These are phyloP conservation scores for Papilio gigon DNA, from an alignment of 2,888 invertebrate genomes.

Conservation along the genomic window DNA sequence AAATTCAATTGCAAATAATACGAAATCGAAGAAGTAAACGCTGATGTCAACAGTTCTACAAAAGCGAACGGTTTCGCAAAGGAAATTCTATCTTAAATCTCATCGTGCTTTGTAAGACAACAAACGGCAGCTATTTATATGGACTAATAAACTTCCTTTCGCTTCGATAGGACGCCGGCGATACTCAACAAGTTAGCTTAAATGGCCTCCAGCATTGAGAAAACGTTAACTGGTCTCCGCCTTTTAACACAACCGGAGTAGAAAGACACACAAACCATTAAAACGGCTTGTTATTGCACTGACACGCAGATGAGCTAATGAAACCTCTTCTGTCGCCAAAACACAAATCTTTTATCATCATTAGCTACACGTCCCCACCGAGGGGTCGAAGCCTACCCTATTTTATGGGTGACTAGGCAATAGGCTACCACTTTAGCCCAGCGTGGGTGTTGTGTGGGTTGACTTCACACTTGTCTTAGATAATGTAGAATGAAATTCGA, in stretches of 20 bases:
- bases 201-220: background rate
- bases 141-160: conserved; percentile 29
- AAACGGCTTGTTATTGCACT: background rate
- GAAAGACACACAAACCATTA: background rate
- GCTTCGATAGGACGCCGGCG: conserved; percentile 33
- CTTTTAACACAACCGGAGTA: background rate
- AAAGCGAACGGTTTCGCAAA: conserved; percentile 17
- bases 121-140: conserved; percentile 32
- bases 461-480: too few species aligned
- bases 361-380: too few species aligned
- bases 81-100: conserved; percentile 30
- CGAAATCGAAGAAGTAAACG: conserved; percentile 17
- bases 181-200: conserved; percentile 38
- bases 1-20: conserved; percentile 17
- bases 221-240: background rate
- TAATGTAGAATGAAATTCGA: too few species aligned
- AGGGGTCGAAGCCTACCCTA: too few species aligned
- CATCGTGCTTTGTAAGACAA: conserved; percentile 23
- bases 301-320: background rate
- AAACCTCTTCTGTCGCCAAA: background rate
- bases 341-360: background rate
- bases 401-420: too few species aligned
- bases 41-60: conserved; percentile 13
- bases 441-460: too few species aligned
- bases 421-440: too few species aligned